phyloP scores from a whole-genome alignment of 2,888 invertebrate species.

The Eilema caniola region DNA sequence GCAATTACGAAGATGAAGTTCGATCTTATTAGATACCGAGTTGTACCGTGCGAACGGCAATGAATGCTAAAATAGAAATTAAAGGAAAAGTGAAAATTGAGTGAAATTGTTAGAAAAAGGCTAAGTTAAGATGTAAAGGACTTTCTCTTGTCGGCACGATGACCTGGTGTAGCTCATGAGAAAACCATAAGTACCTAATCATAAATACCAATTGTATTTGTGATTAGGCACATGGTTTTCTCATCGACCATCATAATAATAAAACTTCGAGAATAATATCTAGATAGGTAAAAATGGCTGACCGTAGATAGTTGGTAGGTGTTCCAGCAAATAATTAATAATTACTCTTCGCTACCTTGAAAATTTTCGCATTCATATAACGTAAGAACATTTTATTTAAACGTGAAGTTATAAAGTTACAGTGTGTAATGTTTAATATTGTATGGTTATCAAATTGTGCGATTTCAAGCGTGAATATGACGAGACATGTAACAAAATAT shows the following conservation, averaged over 20 bases:
- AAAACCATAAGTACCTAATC: too few species aligned
- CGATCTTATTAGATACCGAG: constrained; percentile 38
- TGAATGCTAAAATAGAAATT: constrained; percentile 50
- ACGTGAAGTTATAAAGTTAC: constrained; percentile 47
- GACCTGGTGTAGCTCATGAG: neutral
- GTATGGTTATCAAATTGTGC: constrained; percentile 33
- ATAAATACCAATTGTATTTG: neutral
- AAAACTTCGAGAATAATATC: neutral
- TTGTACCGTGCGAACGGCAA: constrained; percentile 59
- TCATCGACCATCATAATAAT: neutral
- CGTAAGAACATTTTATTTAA: constrained; percentile 33
- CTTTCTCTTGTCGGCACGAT: neutral
- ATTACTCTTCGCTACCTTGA: neutral
- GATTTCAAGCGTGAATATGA: constrained; percentile 35
- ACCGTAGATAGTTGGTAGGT: neutral
- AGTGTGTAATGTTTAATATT: constrained; percentile 43
- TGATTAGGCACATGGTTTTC: neutral
- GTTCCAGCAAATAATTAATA: neutral
- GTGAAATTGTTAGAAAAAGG: constrained; percentile 41
- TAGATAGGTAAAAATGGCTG: too few species aligned
- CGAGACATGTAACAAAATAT: neutral
- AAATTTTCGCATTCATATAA: neutral
- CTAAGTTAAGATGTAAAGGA: constrained; percentile 2
- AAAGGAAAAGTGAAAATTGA: constrained; percentile 67
- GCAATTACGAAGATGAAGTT: constrained; percentile 53